Conservation (phyloP, 2,888 invertebrate species). For the Abrostola triplasia region DNA sequence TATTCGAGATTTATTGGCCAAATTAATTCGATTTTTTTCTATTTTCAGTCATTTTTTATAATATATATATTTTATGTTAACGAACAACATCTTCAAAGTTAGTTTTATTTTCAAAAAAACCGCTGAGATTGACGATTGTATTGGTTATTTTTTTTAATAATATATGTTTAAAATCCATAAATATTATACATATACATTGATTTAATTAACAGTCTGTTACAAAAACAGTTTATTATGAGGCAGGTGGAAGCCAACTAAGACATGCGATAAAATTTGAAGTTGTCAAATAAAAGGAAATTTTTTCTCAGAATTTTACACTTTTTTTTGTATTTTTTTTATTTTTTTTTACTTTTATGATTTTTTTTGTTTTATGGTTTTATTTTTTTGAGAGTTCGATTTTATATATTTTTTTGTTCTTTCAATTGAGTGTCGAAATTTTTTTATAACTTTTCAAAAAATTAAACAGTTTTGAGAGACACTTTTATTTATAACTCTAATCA, state of each 20-base stretch:
- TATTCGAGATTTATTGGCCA: constrained; percentile 27
- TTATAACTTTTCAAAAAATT: constrained; percentile 78
- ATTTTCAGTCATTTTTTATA: constrained; percentile 25
- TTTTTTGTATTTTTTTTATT: constrained; percentile 62
- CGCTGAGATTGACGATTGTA: constrained; percentile 27
- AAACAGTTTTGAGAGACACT: constrained; percentile 81
- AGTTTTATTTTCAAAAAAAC: constrained; percentile 40
- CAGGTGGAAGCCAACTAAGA: constrained; percentile 58
- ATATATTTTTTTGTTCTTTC: constrained; percentile 66
- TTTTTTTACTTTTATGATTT: constrained; percentile 61
- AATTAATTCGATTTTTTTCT: constrained; percentile 15
- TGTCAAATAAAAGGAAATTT: constrained; percentile 71
- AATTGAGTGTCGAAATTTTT: constrained; percentile 66
- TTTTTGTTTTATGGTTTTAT: constrained; percentile 61
- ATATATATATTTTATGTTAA: constrained; percentile 18
- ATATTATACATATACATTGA: constrained; percentile 49
- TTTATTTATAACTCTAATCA: constrained; percentile 77
- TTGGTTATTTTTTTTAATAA: constrained; percentile 23
- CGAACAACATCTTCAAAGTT: constrained; percentile 21
- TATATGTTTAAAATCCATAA: constrained; percentile 46
- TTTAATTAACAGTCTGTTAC: constrained; percentile 43
- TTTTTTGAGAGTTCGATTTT: constrained; percentile 69
- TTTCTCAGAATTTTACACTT: constrained; percentile 67
- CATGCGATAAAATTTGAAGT: constrained; percentile 66
- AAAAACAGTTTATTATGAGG: constrained; percentile 48